These are phyloP conservation scores for Smutsia gigantea DNA, from an alignment of 2,797 vertebrate genomes.

Conservation along the genomic window DNA sequence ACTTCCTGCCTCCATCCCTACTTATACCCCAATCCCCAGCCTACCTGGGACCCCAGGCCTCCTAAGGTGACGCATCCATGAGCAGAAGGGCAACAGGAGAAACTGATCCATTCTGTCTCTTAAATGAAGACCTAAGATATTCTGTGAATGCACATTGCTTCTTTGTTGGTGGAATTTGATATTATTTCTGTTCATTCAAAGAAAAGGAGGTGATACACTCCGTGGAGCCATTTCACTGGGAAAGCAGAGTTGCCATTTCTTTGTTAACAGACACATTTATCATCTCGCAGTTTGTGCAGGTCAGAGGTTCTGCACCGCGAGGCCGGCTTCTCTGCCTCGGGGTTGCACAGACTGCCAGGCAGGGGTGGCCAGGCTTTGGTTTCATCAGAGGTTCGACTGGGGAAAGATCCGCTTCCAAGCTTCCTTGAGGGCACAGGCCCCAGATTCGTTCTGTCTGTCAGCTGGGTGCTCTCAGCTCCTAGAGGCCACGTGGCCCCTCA, in stretches of 20 bases:
- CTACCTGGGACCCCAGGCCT: not conserved
- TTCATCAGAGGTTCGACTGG: not conserved
- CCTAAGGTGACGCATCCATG: not conserved
- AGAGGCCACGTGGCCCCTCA: not conserved
- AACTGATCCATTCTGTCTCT: not conserved
- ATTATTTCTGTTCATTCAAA: not conserved
- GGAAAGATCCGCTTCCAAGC: not conserved
- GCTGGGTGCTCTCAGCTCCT: accelerated
- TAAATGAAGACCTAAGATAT: conserved; percentile 23
- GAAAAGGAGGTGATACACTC: not conserved
- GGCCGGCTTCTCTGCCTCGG: not conserved
- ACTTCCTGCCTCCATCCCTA: conserved; percentile 53
- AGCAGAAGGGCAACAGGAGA: not conserved
- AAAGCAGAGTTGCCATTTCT: accelerated
- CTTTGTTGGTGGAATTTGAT: too few relatives aligned
- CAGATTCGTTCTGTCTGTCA: accelerated
- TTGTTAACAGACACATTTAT: not conserved
- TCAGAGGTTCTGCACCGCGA: accelerated
- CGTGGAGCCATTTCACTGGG: accelerated
- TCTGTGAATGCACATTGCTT: accelerated
- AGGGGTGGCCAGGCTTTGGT: not conserved
- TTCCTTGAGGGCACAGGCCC: not conserved
- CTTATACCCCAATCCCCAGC: not conserved
- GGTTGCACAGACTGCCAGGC: not conserved
- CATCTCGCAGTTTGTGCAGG: accelerated